Evolutionary conservation across 2,888 invertebrate species (phyloP).

Genomic region (Nasonovia ribisnigri): DNA sequence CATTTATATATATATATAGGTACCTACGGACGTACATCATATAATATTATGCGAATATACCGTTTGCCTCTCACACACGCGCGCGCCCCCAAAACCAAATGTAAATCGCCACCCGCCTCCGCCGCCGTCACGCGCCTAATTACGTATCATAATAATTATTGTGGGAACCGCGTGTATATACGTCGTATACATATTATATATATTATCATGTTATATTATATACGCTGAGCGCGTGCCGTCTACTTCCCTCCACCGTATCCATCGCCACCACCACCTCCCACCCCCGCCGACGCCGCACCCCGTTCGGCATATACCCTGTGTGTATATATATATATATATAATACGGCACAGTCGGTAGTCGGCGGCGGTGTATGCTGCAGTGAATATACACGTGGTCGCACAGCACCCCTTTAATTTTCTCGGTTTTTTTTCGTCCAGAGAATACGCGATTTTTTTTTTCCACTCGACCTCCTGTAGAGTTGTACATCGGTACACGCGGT

Average conservation of each 20-base stretch:
- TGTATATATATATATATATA: neutral
- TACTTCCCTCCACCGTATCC: neutral
- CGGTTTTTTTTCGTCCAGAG: neutral
- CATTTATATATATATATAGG: neutral
- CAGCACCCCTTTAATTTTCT: constrained; percentile 5
- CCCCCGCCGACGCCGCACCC: neutral
- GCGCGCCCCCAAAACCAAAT: neutral
- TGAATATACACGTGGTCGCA: neutral
- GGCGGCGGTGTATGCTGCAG: neutral
- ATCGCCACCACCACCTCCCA: neutral
- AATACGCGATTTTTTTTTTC: constrained; percentile 10
- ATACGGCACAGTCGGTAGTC: neutral
- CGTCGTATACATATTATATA: neutral
- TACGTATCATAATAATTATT: constrained; percentile 51
- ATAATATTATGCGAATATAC: constrained; percentile 8
- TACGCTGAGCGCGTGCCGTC: neutral
- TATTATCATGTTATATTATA: neutral
- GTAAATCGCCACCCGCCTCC: constrained; percentile 5
- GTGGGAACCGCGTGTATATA: constrained; percentile 40
- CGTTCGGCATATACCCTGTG: neutral
- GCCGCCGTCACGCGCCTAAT: constrained; percentile 49
- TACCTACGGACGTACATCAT: neutral
- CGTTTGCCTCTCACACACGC: neutral
- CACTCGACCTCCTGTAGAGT: neutral
- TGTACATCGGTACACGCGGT: neutral